Evolutionary conservation across 2,888 invertebrate genomes (phyloP).

Genomic region (Entomobrya proxima): DNA sequence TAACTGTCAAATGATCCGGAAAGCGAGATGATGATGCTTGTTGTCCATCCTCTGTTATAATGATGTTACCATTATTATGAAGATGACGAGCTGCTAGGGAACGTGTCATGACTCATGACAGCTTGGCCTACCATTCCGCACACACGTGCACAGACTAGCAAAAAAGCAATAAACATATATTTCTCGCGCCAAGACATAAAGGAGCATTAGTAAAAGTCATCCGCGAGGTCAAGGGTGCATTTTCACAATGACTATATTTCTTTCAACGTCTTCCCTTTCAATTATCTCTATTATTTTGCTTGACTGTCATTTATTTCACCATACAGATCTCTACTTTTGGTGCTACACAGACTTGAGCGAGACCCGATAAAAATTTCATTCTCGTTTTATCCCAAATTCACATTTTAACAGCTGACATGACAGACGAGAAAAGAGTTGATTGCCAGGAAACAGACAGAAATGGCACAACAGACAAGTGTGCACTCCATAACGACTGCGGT

Average conservation of each 20-base stretch:
- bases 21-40: background rate
- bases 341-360: background rate
- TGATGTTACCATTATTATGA: background rate
- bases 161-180: too few species aligned
- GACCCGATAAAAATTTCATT: constrained; percentile 27
- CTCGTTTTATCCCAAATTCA: constrained; percentile 13
- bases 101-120: too few species aligned
- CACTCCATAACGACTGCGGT: background rate
- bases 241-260: background rate
- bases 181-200: too few species aligned
- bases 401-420: background rate
- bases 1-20: constrained; percentile 29
- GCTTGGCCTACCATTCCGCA: too few species aligned
- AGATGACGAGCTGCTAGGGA: background rate
- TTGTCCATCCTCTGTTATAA: too few species aligned
- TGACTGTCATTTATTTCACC: background rate
- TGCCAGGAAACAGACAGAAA: constrained; percentile 12
- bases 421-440: background rate
- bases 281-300: background rate
- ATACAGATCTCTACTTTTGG: background rate
- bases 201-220: too few species aligned
- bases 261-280: background rate
- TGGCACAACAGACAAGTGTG: background rate
- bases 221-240: background rate
- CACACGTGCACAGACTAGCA: too few species aligned